These are phyloP conservation scores for Peromyscus aztecus DNA, from an alignment of 2,797 vertebrate species.

Conservation along the genomic window DNA sequence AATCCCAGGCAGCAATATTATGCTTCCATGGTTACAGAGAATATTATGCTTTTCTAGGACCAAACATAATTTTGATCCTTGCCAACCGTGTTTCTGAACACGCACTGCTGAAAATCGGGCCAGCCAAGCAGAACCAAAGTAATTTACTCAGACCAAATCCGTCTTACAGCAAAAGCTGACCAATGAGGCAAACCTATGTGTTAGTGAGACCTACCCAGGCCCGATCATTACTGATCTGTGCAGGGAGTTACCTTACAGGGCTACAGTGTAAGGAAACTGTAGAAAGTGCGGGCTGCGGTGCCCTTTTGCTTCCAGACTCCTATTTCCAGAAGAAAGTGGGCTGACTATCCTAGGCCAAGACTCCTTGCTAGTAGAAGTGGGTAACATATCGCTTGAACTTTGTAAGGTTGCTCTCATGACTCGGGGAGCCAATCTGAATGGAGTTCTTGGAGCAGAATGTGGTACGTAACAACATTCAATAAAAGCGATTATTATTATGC, in stretches of 20 bases:
- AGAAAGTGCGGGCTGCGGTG: not conserved
- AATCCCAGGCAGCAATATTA: not conserved
- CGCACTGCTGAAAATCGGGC: conserved; percentile 5
- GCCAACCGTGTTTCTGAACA: conserved; percentile 28
- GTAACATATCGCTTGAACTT: not conserved
- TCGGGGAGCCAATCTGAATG: conserved; percentile 26
- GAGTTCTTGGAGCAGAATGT: not conserved
- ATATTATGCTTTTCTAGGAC: conserved; percentile 30
- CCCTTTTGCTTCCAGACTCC: not conserved
- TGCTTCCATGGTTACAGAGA: conserved; percentile 44
- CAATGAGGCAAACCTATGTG: not conserved
- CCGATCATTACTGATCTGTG: not conserved
- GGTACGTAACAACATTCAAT: not conserved
- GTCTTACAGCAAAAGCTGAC: conserved; percentile 20
- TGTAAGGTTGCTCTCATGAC: not conserved
- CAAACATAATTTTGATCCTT: conserved; percentile 53
- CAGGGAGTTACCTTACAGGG: not conserved
- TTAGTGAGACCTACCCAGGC: not conserved
- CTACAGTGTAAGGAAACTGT: rapidly evolving
- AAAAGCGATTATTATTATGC: not conserved
- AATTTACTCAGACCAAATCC: conserved; percentile 33
- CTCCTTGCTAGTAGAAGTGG: not conserved
- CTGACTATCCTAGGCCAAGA: not conserved
- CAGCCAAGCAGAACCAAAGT: conserved; percentile 42
- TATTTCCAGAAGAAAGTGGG: not conserved